phyloP scores from a whole-genome alignment of 2,113 vertebrate genomes.

The Clarias magur region DNA sequence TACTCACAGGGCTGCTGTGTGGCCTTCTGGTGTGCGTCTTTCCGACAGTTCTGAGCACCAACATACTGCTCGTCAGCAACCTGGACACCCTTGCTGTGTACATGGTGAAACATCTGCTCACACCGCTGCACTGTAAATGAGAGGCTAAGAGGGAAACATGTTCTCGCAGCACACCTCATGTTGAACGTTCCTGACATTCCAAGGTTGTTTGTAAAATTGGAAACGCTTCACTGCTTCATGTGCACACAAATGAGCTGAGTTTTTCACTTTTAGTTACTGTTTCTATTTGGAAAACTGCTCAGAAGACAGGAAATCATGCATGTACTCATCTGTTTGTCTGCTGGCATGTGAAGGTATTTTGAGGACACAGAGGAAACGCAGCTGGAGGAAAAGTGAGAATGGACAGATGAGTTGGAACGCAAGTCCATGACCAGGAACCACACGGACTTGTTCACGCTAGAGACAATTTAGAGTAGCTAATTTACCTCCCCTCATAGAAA shows the following conservation, averaged over 20 bases:
- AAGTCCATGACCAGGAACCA: neutral
- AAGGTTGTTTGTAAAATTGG: neutral
- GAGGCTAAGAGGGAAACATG: neutral
- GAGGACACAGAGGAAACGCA: neutral
- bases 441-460: neutral
- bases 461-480: neutral
- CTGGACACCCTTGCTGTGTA: conserved; percentile 62
- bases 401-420: neutral
- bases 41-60: conserved; percentile 69
- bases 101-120: conserved; percentile 48
- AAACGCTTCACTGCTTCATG: neutral
- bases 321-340: neutral
- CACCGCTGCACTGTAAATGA: neutral
- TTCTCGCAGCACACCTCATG: neutral
- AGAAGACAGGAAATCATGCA: neutral
- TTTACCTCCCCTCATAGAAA: neutral
- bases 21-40: conserved; percentile 62
- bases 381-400: neutral
- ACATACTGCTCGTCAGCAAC: conserved; percentile 65
- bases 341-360: neutral
- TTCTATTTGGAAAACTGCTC: neutral
- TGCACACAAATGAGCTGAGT: neutral
- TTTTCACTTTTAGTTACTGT: neutral
- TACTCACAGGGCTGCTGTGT: conserved; percentile 62
- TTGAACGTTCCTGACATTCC: neutral